Evolutionary conservation across 1,140 invertebrate species (phyloP), one percentile per base, ranked within the genome.

Genomic region (Venturia canescens): DNA sequence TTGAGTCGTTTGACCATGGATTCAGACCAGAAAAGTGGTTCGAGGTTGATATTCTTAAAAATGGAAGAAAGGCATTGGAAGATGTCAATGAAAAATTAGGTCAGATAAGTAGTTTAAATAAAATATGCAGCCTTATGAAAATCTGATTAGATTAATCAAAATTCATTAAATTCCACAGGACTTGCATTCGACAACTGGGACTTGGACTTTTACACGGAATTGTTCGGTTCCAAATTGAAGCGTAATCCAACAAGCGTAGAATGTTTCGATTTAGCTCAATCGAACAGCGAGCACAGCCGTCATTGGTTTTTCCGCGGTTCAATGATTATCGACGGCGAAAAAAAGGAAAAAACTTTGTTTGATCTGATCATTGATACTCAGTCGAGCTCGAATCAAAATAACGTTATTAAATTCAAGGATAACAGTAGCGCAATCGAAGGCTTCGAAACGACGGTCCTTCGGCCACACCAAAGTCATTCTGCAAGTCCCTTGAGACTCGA

Each of bases 241-340:
- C 93, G 98, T 66, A 98, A 99, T 93, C 98, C 98, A 18, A 99
- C 98, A 0, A 99, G 97, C 90, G 98, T 99, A 0, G 98, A 99
- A 91, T 96, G 98, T 85, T 99, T 99, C 93, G 98, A 99, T 93
- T 94, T 99, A 71, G 98, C 98, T n/a, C 98, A 99, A 91, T 98
- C 98, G 21, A 99, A 99, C 89, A 98, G 97, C 91, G 97, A 98
- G 89, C 97, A 98, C 88, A 98, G 97, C 78, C 93, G 97, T 9
- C 97, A 98, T 92, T 98, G 97, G 97, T 98, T 98, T 90, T 98
- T 98, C 86, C 96, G 98, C 93, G 98, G 98, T 0, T 94, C 95
- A 86, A 95, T 99, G 91, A 90, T 98, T 23, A 93, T 99, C 69
- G 96, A 99, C 93, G 97, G 96, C 0, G 86, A 94, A 83, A 94